phyloP scores from a whole-genome alignment of 2,888 invertebrate genomes.

The Clitarchus hookeri region DNA sequence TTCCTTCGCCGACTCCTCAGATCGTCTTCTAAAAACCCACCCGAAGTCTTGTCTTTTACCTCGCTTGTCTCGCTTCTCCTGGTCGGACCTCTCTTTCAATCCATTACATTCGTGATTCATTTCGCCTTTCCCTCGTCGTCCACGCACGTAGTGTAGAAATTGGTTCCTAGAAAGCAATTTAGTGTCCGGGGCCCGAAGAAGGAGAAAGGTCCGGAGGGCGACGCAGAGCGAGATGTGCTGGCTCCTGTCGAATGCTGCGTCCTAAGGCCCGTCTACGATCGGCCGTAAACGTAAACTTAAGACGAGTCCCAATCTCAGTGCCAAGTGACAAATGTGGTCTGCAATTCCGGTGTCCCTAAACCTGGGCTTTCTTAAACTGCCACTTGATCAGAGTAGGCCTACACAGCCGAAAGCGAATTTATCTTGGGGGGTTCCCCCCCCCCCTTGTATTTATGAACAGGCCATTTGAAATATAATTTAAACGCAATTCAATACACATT shows the following conservation, averaged over 20 bases:
- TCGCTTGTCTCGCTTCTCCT: not conserved
- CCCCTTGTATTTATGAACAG: no score
- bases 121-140: not conserved
- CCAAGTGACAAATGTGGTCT: no score
- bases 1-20: not conserved
- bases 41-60: not conserved
- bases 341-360: no score
- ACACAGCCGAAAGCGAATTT: no score
- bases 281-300: no score
- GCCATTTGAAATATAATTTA: no score
- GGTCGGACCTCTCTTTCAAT: not conserved
- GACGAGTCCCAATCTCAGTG: no score
- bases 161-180: slow-evolving; percentile 10
- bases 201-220: not conserved
- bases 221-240: not conserved
- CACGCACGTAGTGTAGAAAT: slow-evolving; percentile 6
- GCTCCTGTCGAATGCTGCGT: not conserved
- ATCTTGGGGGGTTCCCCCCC: no score
- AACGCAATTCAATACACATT: no score
- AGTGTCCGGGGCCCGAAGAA: not conserved
- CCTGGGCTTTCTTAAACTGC: no score
- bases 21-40: not conserved
- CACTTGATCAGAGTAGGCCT: no score
- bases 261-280: no score
- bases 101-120: slow-evolving; percentile 14